phyloP scores from a whole-genome alignment of 2,113 vertebrate genomes.

The Colossoma macropomum region DNA sequence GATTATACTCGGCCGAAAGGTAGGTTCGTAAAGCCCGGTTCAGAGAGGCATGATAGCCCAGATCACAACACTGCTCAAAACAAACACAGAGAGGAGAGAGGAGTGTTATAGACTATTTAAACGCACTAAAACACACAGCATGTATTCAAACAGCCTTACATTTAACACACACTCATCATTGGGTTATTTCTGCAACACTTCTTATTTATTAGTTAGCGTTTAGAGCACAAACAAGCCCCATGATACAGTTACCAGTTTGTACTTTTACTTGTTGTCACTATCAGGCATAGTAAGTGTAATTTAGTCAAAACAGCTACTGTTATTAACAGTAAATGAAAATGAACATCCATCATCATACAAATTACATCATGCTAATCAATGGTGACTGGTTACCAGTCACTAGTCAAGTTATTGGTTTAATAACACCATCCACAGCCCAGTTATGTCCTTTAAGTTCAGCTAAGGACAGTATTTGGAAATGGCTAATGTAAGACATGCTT shows the following conservation, averaged over 20 bases:
- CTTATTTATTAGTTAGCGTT: not conserved
- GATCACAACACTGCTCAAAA: slow-evolving; percentile 87
- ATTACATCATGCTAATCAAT: too few species aligned
- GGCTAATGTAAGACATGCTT: slow-evolving; percentile 26
- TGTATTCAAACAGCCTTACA: not conserved
- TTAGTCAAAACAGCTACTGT: not conserved
- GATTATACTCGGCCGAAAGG: slow-evolving; percentile 96
- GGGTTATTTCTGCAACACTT: not conserved
- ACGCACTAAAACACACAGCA: not conserved
- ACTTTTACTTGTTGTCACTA: too few species aligned
- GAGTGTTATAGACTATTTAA: not conserved
- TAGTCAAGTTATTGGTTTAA: not conserved
- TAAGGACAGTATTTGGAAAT: not conserved
- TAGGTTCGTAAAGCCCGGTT: slow-evolving; percentile 95
- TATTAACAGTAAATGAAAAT: not conserved
- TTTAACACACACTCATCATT: not conserved
- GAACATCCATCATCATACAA: too few species aligned
- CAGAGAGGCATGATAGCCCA: slow-evolving; percentile 96
- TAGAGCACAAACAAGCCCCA: not conserved
- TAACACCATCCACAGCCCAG: too few species aligned
- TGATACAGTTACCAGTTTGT: too few species aligned
- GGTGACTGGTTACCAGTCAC: not conserved
- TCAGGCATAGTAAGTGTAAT: too few species aligned
- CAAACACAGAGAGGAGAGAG: not conserved
- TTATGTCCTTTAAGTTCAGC: not conserved